phyloP scores from a whole-genome alignment of 2,888 invertebrate genomes.

The Drosophila eohydei region DNA sequence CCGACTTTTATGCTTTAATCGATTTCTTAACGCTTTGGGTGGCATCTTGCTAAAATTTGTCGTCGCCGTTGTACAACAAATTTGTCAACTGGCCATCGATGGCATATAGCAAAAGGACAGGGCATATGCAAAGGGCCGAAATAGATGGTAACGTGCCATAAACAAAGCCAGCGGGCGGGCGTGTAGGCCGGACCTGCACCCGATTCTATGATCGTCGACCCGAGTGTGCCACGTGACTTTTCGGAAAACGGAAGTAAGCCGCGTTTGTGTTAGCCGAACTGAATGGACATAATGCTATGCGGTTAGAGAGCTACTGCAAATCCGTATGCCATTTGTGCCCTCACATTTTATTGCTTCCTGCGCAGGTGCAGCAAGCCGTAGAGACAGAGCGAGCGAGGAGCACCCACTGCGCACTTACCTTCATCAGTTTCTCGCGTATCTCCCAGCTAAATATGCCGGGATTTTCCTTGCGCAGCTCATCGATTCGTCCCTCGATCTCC shows the following conservation, averaged over 20 bases:
- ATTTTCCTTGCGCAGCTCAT: constrained; percentile 96
- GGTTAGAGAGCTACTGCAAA: constrained; percentile 65
- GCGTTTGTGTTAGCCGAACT: constrained; percentile 38
- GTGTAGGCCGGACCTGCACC: constrained; percentile 23
- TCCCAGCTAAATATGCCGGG: constrained; percentile 98
- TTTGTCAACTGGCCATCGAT: constrained; percentile 65
- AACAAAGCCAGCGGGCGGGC: constrained; percentile 82
- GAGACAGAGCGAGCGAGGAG: constrained; percentile 2
- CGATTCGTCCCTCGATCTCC: constrained; percentile 96
- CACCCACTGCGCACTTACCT: constrained; percentile 86
- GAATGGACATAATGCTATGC: constrained; percentile 61
- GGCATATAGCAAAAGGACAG: too few relatives aligned
- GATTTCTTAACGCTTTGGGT: constrained; percentile 82
- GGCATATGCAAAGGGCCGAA: constrained; percentile 59
- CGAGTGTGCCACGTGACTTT: constrained; percentile 80
- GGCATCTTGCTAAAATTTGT: constrained; percentile 70
- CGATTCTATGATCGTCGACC: constrained; percentile 20
- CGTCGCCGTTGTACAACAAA: constrained; percentile 71
- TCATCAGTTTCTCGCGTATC: constrained; percentile 96
- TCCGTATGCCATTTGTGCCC: constrained; percentile 56
- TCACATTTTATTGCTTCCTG: constrained; percentile 78
- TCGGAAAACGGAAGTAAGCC: constrained; percentile 78
- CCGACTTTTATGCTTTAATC: constrained; percentile 74
- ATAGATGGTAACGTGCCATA: constrained; percentile 74
- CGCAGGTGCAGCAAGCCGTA: constrained; percentile 39